Base-by-base conservation (phyloP, 2,797 vertebrate genomes). In the Tapera naevia region DNA sequence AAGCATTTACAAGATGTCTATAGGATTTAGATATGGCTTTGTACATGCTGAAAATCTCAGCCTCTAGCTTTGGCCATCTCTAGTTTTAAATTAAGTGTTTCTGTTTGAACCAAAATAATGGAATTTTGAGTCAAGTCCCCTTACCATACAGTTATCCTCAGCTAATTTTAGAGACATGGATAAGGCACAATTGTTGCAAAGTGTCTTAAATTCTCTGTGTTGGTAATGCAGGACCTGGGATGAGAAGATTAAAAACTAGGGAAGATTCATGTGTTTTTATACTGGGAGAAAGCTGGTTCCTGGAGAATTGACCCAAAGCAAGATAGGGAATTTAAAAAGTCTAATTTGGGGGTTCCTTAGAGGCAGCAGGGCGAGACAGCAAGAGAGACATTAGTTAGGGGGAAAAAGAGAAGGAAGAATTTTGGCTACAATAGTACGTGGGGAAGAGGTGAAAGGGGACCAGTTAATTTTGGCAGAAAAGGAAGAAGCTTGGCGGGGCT, bases 401-500 rank as follows among this genome's bases (percentile, higher is more conserved):
- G 43, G n/a, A 84, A 7, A 9, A 66, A 75, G 25, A 92, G 83
- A 22, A 81, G n/a, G 46, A 67, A 45, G 41, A 72, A 24, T 45
- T 17, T 71, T 90, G 73, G 15, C 69, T 84, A 30, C 48, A 12
- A 1, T 3, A 67, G 24, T 80, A 41, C 0, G 0, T 54, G 58
- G 16, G 43, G 62, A 84, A 86, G n/a, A 69, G 14, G 62, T 88
- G 80, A n/a, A 58, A 84, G 35, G 7, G 11, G 9, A 87, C 54
- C 43, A 57, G 62, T 37, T 10, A 84, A 25, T 51, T 61, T 58
- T 86, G 80, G 75, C 75, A 91, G 87, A 64, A 88, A 66, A 76
- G 54, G 80, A 62, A 84, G 66, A 56, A 78, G 22, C 30, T 24
- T 88, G 32, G 25, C 82, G 48, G 24, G 64, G 37, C 37, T 75